Conservation (phyloP, 92 coral and sea anemone genomes). For the Actinernus sp. region DNA sequence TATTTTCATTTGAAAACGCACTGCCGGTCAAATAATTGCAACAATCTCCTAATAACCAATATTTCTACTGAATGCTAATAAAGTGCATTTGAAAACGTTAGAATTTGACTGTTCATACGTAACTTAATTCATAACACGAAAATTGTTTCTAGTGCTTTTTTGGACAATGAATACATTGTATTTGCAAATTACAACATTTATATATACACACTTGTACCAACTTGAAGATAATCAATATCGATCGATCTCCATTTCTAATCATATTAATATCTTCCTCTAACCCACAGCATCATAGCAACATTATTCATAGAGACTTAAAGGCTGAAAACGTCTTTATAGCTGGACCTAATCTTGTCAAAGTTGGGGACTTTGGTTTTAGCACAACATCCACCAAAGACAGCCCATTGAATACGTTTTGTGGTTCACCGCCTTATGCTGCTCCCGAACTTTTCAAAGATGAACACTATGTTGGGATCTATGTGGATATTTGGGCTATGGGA, state of each 20-base stretch:
- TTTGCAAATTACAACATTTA: no score
- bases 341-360: slow-evolving; percentile 92
- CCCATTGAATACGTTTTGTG: slow-evolving; percentile 95
- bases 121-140: no score
- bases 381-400: slow-evolving; percentile 85
- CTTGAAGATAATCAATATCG: no score
- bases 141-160: no score
- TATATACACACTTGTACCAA: no score
- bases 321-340: slow-evolving; percentile 99
- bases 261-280: neutral
- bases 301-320: slow-evolving; percentile 96
- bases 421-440: slow-evolving; percentile 99
- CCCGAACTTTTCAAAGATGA: slow-evolving; percentile 99
- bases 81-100: no score
- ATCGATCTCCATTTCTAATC: neutral
- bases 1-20: no score
- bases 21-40: no score
- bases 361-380: slow-evolving; percentile 99
- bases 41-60: no score
- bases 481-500: slow-evolving; percentile 98
- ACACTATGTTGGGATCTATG: slow-evolving; percentile 91
- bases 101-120: no score
- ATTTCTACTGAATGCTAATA: no score
- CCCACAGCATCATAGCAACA: slow-evolving; percentile 88
- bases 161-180: no score